Conservation (phyloP, 2,797 vertebrate species). For the Amblyraja radiata region DNA sequence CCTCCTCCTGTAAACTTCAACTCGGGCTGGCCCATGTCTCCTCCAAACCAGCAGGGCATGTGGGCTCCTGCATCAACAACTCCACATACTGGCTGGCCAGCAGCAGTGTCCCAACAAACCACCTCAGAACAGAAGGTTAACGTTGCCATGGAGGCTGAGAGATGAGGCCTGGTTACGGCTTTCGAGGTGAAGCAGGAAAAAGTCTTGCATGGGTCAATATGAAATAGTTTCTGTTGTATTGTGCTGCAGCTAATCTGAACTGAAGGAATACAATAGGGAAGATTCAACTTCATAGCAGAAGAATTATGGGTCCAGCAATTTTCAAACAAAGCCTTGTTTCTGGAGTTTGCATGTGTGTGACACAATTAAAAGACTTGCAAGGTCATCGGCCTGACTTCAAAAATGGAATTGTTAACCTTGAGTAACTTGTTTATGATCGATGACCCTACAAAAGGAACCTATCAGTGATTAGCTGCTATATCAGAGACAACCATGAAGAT, state of each 20-base stretch:
- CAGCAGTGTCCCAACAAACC: constrained; percentile 69
- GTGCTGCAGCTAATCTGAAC: constrained; percentile 48
- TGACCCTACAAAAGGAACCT: constrained; percentile 34
- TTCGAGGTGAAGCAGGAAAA: constrained; percentile 24
- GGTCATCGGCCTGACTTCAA: constrained; percentile 34
- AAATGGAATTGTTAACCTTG: constrained; percentile 36
- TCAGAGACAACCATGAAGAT: constrained; percentile 35
- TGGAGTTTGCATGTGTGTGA: constrained; percentile 51
- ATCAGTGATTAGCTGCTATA: constrained; percentile 37
- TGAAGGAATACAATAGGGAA: constrained; percentile 39
- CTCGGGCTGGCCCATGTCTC: constrained; percentile 59
- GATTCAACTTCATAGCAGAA: constrained; percentile 34
- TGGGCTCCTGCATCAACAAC: constrained; percentile 45
- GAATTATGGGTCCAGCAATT: constrained; percentile 38
- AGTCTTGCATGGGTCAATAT: constrained; percentile 51
- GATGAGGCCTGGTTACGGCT: constrained; percentile 67
- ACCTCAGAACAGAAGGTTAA: constrained; percentile 82
- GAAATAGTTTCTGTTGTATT: constrained; percentile 52
- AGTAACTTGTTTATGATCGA: constrained; percentile 34
- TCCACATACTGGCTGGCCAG: constrained; percentile 44
- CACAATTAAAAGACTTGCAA: constrained; percentile 34
- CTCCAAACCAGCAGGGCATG: constrained; percentile 46
- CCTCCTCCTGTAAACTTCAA: constrained; percentile 57
- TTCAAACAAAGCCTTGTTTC: constrained; percentile 38
- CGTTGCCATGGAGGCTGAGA: constrained; percentile 91